Evolutionary conservation across 2,113 vertebrate genomes (phyloP).

Genomic region (Procavia capensis): DNA sequence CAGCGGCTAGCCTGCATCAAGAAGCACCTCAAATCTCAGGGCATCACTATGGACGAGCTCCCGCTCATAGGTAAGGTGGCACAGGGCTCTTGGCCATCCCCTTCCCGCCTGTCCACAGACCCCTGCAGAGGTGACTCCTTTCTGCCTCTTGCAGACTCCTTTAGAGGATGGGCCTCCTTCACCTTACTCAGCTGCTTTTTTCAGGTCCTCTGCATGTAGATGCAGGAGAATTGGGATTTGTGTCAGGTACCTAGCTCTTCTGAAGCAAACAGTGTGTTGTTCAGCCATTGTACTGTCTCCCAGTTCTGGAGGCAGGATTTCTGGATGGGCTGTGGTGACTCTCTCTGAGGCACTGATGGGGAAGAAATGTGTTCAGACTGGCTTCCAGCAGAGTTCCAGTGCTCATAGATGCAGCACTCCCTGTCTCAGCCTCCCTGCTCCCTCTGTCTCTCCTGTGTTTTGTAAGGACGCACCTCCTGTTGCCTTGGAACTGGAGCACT

Average conservation of each 20-base stretch:
- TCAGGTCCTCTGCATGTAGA: background rate
- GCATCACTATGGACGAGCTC: slow-evolving; percentile 99
- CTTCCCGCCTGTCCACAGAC: rapidly evolving
- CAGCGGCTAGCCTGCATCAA: slow-evolving; percentile 99
- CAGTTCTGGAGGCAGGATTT: background rate
- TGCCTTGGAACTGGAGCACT: background rate
- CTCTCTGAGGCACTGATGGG: background rate
- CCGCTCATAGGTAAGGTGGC: slow-evolving; percentile 96
- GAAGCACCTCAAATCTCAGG: slow-evolving; percentile 99
- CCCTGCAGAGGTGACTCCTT: no score
- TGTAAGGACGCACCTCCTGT: background rate
- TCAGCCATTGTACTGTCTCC: no score
- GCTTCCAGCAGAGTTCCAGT: background rate
- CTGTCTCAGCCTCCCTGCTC: background rate
- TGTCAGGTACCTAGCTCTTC: no score
- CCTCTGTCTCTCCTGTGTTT: background rate
- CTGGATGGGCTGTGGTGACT: background rate
- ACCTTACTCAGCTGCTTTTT: background rate
- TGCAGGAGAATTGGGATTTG: background rate
- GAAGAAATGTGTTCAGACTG: background rate
- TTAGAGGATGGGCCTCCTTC: background rate
- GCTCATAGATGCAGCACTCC: background rate
- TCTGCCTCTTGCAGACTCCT: background rate
- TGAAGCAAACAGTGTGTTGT: no score
- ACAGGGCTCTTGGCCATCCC: rapidly evolving